Percentiles rank a stretch among this genome's conserved stretches.
Evolutionary conservation across 2,797 vertebrate genomes (phyloP).

Genomic region (Oryzias sinensis): DNA sequence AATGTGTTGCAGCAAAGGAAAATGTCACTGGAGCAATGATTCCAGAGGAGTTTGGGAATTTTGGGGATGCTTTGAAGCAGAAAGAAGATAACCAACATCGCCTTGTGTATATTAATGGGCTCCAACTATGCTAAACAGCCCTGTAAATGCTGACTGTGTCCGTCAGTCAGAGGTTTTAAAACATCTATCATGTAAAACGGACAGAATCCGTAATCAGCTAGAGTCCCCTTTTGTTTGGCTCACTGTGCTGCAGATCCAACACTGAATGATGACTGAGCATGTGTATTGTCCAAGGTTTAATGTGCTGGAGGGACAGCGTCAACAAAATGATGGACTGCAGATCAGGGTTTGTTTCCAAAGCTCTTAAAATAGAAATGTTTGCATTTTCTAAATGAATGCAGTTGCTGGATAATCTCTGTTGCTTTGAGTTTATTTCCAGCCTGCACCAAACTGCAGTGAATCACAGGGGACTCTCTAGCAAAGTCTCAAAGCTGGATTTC

Average conservation of each 20-base stretch:
- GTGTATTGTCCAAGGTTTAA: conserved; percentile 37
- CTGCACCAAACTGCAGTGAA: background rate
- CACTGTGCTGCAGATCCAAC: conserved; percentile 26
- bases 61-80: background rate
- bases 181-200: background rate
- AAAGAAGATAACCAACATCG: background rate
- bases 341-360: background rate
- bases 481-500: conserved; percentile 5
- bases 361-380: conserved; percentile 20
- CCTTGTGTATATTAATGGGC: no score
- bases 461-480: conserved; percentile 13
- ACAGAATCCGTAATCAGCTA: conserved; percentile 42
- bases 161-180: no score
- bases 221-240: conserved; percentile 35
- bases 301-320: conserved; percentile 11
- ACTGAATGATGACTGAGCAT: conserved; percentile 22
- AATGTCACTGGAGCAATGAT: background rate
- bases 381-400: background rate
- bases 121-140: background rate
- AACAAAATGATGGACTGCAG: conserved; percentile 13
- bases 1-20: background rate
- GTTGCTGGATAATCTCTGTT: background rate
- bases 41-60: background rate
- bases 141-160: no score
- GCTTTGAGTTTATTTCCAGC: conserved; percentile 13